Evolutionary conservation across 1,140 invertebrate species (phyloP).

Genomic region (Chionoecetes opilio): DNA sequence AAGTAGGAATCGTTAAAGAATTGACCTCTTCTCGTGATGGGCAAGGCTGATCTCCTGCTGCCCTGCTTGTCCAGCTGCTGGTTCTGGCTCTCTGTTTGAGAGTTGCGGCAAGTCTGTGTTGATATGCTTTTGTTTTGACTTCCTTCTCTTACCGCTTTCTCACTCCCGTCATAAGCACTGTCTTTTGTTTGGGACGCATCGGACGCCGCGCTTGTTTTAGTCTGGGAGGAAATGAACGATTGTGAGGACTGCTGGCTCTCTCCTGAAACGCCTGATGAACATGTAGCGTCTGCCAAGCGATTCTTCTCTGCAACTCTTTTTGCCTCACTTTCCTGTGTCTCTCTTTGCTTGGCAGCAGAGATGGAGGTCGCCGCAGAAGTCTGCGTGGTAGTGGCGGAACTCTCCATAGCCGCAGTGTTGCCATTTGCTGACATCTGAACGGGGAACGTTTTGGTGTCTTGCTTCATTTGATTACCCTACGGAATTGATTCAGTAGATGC

Average conservation of each 20-base stretch:
- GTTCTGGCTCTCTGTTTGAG: not conserved
- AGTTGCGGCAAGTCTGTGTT: not conserved
- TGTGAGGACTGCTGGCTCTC: constrained; percentile 23
- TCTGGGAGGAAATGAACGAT: not conserved
- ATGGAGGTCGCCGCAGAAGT: not conserved
- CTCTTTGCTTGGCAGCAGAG: not conserved
- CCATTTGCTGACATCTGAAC: not conserved
- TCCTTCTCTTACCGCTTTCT: not conserved
- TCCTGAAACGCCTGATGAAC: not conserved
- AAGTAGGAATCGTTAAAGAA: constrained; percentile 73
- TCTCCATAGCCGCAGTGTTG: not conserved
- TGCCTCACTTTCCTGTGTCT: not conserved
- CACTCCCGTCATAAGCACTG: not conserved
- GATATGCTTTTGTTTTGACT: not conserved
- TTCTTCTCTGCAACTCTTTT: not conserved
- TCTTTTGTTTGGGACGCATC: not conserved
- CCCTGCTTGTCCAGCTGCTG: not conserved
- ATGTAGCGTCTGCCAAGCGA: too few relatives aligned
- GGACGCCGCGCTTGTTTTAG: not conserved
- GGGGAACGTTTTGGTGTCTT: not conserved
- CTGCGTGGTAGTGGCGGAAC: not conserved
- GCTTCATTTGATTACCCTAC: not conserved
- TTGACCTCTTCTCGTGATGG: constrained; percentile 59
- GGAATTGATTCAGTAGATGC: too few relatives aligned
- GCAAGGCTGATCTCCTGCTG: not conserved